A percentile compares a stretch with the other conserved stretches of the same genome.
Evolutionary conservation across 2,797 vertebrate species (phyloP).

Genomic region (Pantherophis vulpinus): DNA sequence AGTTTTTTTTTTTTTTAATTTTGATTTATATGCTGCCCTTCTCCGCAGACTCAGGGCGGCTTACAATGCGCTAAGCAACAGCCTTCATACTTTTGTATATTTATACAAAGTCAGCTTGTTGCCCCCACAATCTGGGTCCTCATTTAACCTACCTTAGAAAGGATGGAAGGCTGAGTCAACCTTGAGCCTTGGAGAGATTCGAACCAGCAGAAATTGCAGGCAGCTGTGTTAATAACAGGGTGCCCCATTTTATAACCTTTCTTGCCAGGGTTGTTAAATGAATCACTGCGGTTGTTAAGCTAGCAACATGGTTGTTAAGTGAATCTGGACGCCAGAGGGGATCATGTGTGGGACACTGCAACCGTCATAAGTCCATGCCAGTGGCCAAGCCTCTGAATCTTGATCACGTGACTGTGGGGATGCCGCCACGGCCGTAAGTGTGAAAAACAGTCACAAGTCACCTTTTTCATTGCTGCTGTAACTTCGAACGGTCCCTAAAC

Average conservation of each 20-base stretch:
- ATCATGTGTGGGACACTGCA: accelerated
- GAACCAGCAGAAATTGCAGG: too few relatives aligned
- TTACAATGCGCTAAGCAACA: too few relatives aligned
- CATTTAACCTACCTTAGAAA: too few relatives aligned
- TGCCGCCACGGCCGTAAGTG: not conserved
- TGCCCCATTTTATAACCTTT: not conserved
- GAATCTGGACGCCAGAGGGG: not conserved
- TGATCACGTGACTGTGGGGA: not conserved
- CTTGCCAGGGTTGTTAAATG: not conserved
- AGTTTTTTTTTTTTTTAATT: not conserved
- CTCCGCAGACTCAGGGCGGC: too few relatives aligned
- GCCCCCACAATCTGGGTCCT: too few relatives aligned
- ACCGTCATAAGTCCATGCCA: not conserved
- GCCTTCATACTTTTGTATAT: too few relatives aligned
- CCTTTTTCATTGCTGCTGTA: not conserved
- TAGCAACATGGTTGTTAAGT: not conserved
- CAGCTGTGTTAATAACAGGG: too few relatives aligned
- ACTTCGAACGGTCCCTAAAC: not conserved
- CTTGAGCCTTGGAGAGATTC: too few relatives aligned
- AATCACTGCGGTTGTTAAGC: not conserved
- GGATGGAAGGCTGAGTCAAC: too few relatives aligned
- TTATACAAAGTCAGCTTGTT: too few relatives aligned
- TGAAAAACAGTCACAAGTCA: not conserved
- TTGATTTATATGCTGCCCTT: too few relatives aligned
- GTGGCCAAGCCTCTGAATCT: not conserved